Evolutionary conservation across 2,888 invertebrate species (phyloP).

Genomic region (Aricia artaxerxes): DNA sequence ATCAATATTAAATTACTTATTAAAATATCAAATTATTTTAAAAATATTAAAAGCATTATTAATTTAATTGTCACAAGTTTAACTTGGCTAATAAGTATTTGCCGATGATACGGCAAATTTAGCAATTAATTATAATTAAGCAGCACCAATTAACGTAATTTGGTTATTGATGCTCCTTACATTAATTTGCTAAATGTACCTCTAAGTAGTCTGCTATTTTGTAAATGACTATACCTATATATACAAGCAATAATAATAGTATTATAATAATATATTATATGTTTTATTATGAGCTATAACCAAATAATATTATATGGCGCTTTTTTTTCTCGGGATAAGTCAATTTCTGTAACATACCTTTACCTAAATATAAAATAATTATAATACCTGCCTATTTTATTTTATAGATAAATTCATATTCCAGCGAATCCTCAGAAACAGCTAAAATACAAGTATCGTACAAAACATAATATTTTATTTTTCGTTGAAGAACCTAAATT

Average conservation of each 20-base stretch:
- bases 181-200: constrained; percentile 22
- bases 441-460: neutral
- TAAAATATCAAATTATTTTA: neutral
- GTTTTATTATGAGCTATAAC: too few relatives aligned
- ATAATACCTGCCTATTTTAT: too few relatives aligned
- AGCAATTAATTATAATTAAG: constrained; percentile 29
- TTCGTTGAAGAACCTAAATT: constrained; percentile 10
- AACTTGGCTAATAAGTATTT: neutral
- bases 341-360: too few relatives aligned
- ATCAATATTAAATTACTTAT: neutral
- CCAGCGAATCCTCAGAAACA: too few relatives aligned
- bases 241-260: neutral
- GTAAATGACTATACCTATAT: neutral
- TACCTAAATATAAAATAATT: too few relatives aligned
- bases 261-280: too few relatives aligned
- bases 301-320: too few relatives aligned
- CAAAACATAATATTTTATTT: constrained; percentile 17
- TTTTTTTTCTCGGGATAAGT: too few relatives aligned
- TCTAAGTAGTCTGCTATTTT: constrained; percentile 10
- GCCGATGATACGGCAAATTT: constrained; percentile 20
- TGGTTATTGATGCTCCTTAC: constrained; percentile 29
- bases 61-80: neutral
- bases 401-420: too few relatives aligned
- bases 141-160: constrained; percentile 24
- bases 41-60: neutral